Evolutionary conservation across 2,888 invertebrate genomes (phyloP).

Genomic region (Caenorhabditis sulstoni): DNA sequence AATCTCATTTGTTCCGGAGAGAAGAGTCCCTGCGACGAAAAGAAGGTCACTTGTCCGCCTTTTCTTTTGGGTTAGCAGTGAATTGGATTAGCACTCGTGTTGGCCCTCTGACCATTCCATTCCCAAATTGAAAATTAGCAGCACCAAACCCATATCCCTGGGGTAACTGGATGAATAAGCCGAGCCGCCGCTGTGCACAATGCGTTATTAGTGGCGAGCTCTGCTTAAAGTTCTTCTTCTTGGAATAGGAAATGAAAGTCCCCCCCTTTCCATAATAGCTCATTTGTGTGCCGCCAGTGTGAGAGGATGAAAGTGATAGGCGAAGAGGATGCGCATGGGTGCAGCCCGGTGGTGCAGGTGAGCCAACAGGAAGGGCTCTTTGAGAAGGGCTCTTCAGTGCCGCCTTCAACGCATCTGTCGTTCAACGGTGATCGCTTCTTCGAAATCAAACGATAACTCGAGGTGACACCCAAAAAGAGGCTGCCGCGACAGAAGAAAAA

Average conservation of each 20-base stretch:
- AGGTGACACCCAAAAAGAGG: slow-evolving; percentile 28
- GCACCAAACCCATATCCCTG: slow-evolving; percentile 18
- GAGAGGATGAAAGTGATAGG: not conserved
- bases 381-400: slow-evolving; percentile 15
- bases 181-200: slow-evolving; percentile 9
- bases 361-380: slow-evolving; percentile 25
- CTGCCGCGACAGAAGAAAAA: not conserved
- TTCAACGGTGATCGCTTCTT: no score
- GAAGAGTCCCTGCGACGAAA: not conserved
- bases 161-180: slow-evolving; percentile 18
- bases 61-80: not conserved
- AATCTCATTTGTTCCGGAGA: slow-evolving; percentile 45
- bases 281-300: not conserved
- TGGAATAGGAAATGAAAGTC: not conserved
- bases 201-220: slow-evolving; percentile 12
- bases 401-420: slow-evolving; percentile 31
- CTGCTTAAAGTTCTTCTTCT: not conserved
- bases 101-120: slow-evolving; percentile 24
- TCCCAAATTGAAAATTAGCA: slow-evolving; percentile 44
- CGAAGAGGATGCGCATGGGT: slow-evolving; percentile 49
- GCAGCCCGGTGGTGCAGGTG: slow-evolving; percentile 48
- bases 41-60: slow-evolving; percentile 22
- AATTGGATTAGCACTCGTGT: slow-evolving; percentile 48
- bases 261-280: not conserved
- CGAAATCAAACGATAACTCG: slow-evolving; percentile 17